Base-by-base conservation (phyloP, 2,888 invertebrate genomes). In the Stenichneumon culpator region DNA sequence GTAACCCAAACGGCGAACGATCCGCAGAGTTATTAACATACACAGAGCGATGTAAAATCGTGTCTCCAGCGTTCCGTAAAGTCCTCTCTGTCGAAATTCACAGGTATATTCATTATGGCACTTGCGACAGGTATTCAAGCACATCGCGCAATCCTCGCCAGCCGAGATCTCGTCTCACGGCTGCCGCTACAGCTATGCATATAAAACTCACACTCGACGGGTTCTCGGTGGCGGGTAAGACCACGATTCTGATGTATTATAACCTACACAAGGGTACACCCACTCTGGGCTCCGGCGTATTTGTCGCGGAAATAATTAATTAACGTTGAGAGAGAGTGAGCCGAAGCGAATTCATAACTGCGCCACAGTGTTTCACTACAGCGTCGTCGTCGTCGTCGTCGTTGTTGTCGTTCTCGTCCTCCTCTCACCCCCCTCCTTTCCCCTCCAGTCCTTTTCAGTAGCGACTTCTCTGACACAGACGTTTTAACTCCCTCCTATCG, bases 261-360 rank as follows among this genome's bases (percentile, higher is more conserved):
- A 70, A 28, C 70, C 65, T 70, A 22, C 50, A 68, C 77, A 3
- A 11, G n/a, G 67, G 68, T 79, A 80, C 78, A 73, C 57, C 73
- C 77, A 54, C 79, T 25, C 74, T 22, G 52, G 22, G 74, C 54
- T 57, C 65, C 60, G 57, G 83, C 83, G 83, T 89, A 91, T 91
- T 90, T 90, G 89, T 91, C 90, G 79, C 89, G 75, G 90, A 89
- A 91, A 92, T 92, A 92, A 92, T 92, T 92, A 92, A 92, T 92
- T 92, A 92, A 89, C 90, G 88, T 25, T 44, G 36, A 11, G 39
- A 47, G 44, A 47, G 79, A 79, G 77, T 77, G 79, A 77, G 47
- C 68, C 85, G 57, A 72, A 82, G 82, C 67, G 63, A 63, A 78
- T 75, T 83, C 67, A 79, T 54, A 67, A 79, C 79, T 82, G 72